A percentile compares a stretch with the other conserved stretches of the same genome.
Conservation (phyloP, 2,888 invertebrate species). For the Xanthorhoe designata region DNA sequence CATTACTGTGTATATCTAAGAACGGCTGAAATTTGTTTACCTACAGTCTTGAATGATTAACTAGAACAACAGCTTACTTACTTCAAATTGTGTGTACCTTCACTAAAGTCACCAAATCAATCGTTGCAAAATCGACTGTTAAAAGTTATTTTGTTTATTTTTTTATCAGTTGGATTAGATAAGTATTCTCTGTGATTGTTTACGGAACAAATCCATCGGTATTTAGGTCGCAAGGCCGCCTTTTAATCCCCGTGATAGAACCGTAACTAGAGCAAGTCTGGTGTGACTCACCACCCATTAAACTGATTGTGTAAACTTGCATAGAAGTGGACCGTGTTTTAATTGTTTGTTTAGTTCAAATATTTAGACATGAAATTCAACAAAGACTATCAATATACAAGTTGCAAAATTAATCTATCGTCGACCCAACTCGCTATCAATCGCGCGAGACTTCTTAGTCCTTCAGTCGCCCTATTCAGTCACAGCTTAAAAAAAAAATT, state of each 20-base stretch:
- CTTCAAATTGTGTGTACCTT: no score
- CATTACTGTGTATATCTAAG: no score
- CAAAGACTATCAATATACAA: not conserved
- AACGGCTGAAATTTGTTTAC: no score
- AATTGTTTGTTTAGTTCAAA: slow-evolving; percentile 10
- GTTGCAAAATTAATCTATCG: no score
- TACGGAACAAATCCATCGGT: slow-evolving; percentile 63
- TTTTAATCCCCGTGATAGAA: slow-evolving; percentile 64
- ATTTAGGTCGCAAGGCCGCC: slow-evolving; percentile 66
- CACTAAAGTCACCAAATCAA: no score
- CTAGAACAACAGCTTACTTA: no score
- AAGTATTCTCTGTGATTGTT: slow-evolving; percentile 48
- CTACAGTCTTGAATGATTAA: no score
- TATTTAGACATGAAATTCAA: not conserved
- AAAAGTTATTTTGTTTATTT: not conserved
- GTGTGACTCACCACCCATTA: slow-evolving; percentile 57
- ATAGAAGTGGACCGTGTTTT: slow-evolving; percentile 40
- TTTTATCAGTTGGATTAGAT: slow-evolving; percentile 41
- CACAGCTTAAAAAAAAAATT: no score
- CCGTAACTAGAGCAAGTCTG: slow-evolving; percentile 60
- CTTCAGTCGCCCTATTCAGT: no score
- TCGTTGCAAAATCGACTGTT: not conserved
- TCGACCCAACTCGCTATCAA: no score
- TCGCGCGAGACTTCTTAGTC: no score
- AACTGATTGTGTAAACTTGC: slow-evolving; percentile 53